A percentile compares a stretch with the other conserved stretches of the same genome.
phyloP scores from a whole-genome alignment of 2,888 invertebrate genomes.

The Andrena bicolor region DNA sequence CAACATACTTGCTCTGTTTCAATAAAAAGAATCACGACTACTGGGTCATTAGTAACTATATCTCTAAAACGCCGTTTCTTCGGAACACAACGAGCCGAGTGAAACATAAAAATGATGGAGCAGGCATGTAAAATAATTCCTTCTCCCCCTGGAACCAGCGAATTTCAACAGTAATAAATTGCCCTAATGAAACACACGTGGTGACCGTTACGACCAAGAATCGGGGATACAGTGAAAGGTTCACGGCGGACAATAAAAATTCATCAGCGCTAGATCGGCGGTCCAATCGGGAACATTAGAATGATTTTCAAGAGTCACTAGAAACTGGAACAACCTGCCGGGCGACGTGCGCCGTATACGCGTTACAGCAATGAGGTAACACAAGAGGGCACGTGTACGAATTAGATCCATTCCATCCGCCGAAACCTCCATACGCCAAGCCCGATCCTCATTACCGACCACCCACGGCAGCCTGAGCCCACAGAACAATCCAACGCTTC shows the following conservation, averaged over 20 bases:
- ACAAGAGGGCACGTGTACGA: slow-evolving; percentile 51
- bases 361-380: slow-evolving; percentile 52
- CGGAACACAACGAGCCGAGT: background rate
- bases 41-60: background rate
- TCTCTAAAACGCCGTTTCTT: slow-evolving; percentile 1
- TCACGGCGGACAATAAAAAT: slow-evolving; percentile 59
- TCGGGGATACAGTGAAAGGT: slow-evolving; percentile 56
- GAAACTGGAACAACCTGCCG: slow-evolving; percentile 63
- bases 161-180: background rate
- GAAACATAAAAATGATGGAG: background rate
- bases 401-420: slow-evolving; percentile 36
- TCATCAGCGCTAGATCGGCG: slow-evolving; percentile 44
- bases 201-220: slow-evolving; percentile 35
- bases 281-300: slow-evolving; percentile 53
- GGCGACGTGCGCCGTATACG: slow-evolving; percentile 39
- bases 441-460: background rate
- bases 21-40: background rate
- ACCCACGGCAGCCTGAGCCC: background rate
- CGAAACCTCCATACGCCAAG: slow-evolving; percentile 14
- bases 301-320: slow-evolving; percentile 61
- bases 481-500: background rate
- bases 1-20: background rate
- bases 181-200: slow-evolving; percentile 28
- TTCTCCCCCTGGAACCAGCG: background rate
- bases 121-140: background rate